These are phyloP conservation scores for Pyralis farinalis DNA, from an alignment of 2,888 invertebrate species.

Conservation along the genomic window DNA sequence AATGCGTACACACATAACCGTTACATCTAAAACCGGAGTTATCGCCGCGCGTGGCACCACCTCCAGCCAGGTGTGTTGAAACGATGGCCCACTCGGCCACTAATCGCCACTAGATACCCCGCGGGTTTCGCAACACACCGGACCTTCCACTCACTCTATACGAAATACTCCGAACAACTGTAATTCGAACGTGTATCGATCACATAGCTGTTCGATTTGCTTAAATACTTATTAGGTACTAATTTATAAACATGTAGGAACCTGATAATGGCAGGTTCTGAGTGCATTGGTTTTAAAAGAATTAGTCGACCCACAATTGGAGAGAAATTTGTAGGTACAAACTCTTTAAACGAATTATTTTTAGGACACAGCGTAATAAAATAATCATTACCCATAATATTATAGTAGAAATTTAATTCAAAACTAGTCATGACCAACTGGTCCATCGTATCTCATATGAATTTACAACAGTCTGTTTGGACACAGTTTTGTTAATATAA, in stretches of 20 bases:
- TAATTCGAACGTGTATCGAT: constrained; percentile 49
- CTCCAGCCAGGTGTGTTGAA: constrained; percentile 62
- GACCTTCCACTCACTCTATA: constrained; percentile 70
- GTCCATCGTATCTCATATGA: no score
- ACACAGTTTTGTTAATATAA: constrained; percentile 6
- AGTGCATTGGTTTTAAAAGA: no score
- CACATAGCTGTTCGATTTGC: constrained; percentile 24
- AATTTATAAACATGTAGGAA: no score
- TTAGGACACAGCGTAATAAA: no score
- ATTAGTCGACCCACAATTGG: no score
- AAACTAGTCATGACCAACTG: no score
- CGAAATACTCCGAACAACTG: constrained; percentile 55
- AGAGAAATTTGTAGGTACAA: no score
- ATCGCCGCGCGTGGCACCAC: constrained; percentile 43
- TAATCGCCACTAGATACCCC: constrained; percentile 71
- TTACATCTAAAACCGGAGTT: constrained; percentile 49
- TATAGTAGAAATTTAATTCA: no score
- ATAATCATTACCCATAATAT: no score
- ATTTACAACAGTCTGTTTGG: background rate
- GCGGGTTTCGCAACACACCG: constrained; percentile 61
- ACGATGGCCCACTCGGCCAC: constrained; percentile 68
- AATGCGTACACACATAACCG: constrained; percentile 32
- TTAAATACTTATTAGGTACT: no score
- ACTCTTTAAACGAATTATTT: no score
- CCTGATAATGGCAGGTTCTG: no score